Evolutionary conservation across 2,888 invertebrate genomes (phyloP).

Genomic region (Saturnia japonica): DNA sequence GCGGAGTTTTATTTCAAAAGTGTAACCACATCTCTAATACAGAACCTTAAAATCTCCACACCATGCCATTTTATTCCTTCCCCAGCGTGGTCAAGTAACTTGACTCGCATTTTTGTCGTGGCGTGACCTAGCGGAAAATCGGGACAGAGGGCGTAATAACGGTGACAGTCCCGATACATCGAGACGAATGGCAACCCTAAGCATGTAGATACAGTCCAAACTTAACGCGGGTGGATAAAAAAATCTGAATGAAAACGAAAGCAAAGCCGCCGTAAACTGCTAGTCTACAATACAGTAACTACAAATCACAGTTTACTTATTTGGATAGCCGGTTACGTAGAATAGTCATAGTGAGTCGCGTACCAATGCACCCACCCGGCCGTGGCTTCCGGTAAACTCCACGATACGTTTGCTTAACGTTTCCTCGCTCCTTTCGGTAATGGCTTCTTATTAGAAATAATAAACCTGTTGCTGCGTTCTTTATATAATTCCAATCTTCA

Average conservation of each 20-base stretch:
- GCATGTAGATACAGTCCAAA: too few relatives aligned
- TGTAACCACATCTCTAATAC: too few relatives aligned
- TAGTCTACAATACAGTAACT: conserved; percentile 1
- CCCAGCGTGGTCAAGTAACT: too few relatives aligned
- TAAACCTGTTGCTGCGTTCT: conserved; percentile 5
- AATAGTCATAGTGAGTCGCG: conserved; percentile 39
- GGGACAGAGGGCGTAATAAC: too few relatives aligned
- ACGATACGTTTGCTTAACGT: conserved; percentile 53
- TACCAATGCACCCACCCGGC: conserved; percentile 68
- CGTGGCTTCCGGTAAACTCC: conserved; percentile 57
- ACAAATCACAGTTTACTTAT: conserved; percentile 1
- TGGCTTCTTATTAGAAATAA: conserved; percentile 31
- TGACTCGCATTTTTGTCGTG: too few relatives aligned
- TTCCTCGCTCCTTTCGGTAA: conserved; percentile 54
- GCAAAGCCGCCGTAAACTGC: background rate
- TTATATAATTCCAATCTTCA: background rate
- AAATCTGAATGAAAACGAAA: background rate
- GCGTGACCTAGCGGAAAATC: too few relatives aligned
- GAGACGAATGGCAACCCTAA: too few relatives aligned
- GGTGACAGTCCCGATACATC: too few relatives aligned
- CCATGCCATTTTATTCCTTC: too few relatives aligned
- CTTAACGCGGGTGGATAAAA: too few relatives aligned
- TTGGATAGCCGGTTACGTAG: conserved; percentile 6
- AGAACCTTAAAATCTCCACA: too few relatives aligned
- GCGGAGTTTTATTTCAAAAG: too few relatives aligned